Evolutionary conservation across 2,797 vertebrate genomes (phyloP).

Genomic region (Peromyscus nudipes): DNA sequence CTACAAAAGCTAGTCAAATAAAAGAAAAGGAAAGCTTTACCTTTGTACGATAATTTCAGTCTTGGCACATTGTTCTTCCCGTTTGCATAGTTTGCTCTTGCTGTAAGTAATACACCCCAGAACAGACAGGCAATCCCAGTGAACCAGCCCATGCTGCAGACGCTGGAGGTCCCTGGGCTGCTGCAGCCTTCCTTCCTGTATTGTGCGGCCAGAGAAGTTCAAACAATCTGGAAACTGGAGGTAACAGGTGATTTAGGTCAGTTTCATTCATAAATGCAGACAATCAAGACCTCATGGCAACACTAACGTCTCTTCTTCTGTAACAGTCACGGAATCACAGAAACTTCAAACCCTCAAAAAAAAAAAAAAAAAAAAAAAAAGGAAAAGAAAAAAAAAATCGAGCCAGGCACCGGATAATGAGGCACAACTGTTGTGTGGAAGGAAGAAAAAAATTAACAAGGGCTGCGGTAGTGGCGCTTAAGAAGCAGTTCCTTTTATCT

Average conservation of each 20-base stretch:
- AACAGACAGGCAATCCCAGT: slow-evolving; percentile 91
- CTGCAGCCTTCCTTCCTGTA: slow-evolving; percentile 87
- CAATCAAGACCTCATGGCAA: slow-evolving; percentile 79
- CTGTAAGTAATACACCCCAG: slow-evolving; percentile 91
- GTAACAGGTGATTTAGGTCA: slow-evolving; percentile 91
- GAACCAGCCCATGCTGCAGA: slow-evolving; percentile 93
- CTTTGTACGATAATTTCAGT: slow-evolving; percentile 97
- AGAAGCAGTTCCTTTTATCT: slow-evolving; percentile 85
- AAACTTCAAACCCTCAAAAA: slow-evolving; percentile 86
- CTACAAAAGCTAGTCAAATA: slow-evolving; percentile 71
- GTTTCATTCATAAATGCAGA: slow-evolving; percentile 86
- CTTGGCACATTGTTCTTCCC: slow-evolving; percentile 95
- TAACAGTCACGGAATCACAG: slow-evolving; percentile 86
- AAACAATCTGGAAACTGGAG: slow-evolving; percentile 88
- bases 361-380: slow-evolving; percentile 33
- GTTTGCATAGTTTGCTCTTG: slow-evolving; percentile 90
- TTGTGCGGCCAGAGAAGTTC: slow-evolving; percentile 88
- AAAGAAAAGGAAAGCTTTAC: slow-evolving; percentile 87
- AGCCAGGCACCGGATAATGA: slow-evolving; percentile 86
- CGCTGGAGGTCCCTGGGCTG: slow-evolving; percentile 87
- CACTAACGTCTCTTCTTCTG: slow-evolving; percentile 91
- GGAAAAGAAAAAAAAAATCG: slow-evolving; percentile 58
- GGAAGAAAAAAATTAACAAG: slow-evolving; percentile 79
- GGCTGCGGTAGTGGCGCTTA: slow-evolving; percentile 83
- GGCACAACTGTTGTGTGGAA: slow-evolving; percentile 86